These are phyloP conservation scores for Archips xylosteana DNA, from an alignment of 2,888 invertebrate genomes.

Conservation along the genomic window DNA sequence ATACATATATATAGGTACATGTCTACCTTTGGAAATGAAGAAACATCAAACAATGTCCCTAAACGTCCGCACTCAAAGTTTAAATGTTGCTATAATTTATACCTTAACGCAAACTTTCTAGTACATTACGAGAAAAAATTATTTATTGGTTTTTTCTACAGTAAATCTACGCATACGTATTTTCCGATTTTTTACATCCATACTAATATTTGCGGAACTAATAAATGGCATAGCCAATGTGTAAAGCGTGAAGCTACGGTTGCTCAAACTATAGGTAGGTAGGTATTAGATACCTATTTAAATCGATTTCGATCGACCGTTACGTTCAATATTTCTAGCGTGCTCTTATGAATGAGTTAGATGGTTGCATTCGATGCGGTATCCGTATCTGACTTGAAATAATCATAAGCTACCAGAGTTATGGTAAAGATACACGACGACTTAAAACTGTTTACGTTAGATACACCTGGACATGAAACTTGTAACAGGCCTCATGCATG, in stretches of 20 bases:
- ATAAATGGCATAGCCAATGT: slow-evolving; percentile 22
- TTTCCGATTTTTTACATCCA: not conserved
- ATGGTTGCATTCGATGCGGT: slow-evolving; percentile 14
- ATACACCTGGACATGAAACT: too few species aligned
- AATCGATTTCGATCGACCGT: slow-evolving; percentile 29
- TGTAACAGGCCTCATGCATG: too few species aligned
- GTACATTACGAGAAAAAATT: not conserved
- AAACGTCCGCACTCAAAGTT: too few species aligned
- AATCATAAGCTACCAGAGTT: slow-evolving; percentile 15
- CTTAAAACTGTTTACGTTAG: too few species aligned
- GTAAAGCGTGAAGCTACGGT: not conserved
- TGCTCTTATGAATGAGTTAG: slow-evolving; percentile 27
- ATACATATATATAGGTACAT: too few species aligned
- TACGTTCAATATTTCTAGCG: slow-evolving; percentile 19
- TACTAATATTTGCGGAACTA: slow-evolving; percentile 27
- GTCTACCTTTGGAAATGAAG: too few species aligned
- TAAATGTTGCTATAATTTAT: too few species aligned
- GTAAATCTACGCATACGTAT: not conserved
- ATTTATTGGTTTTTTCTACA: too few species aligned
- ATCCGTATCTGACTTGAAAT: slow-evolving; percentile 3
- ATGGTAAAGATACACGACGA: not conserved
- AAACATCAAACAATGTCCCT: not conserved
- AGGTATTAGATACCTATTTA: not conserved
- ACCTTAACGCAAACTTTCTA: not conserved
- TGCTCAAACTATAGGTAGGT: too few species aligned